Evolutionary conservation across 2,113 vertebrate genomes (phyloP).

Genomic region (Ceratotherium simum): DNA sequence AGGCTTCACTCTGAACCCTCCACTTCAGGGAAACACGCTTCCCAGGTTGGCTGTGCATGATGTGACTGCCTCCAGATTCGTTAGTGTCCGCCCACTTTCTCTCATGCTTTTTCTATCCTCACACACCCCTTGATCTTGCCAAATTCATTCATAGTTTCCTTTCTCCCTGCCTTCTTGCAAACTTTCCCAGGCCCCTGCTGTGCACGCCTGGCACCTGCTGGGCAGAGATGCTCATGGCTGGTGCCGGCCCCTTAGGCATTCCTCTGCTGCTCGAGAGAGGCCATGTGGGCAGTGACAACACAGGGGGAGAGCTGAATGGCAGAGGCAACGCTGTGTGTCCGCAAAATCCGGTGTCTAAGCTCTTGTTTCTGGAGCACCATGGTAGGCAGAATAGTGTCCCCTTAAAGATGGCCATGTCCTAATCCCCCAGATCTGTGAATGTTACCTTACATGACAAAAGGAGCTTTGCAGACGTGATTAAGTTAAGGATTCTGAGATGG

Average conservation of each 20-base stretch:
- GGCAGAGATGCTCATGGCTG: not conserved
- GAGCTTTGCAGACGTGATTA: not conserved
- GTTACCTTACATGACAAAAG: not conserved
- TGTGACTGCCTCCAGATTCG: not conserved
- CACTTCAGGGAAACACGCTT: not conserved
- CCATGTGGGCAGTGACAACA: accelerated
- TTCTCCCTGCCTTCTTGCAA: not conserved
- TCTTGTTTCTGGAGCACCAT: not conserved
- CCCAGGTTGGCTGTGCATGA: not conserved
- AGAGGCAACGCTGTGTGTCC: not conserved
- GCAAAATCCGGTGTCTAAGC: not conserved
- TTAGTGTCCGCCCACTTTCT: not conserved
- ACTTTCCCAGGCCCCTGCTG: not conserved
- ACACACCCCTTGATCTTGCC: not conserved
- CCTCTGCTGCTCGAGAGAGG: not conserved
- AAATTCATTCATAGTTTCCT: not conserved
- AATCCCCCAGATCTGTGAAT: not conserved
- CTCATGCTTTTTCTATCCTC: not conserved
- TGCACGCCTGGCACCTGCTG: not conserved
- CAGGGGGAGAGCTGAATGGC: not conserved
- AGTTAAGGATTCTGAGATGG: not conserved
- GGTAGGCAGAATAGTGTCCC: not conserved
- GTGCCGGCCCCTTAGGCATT: not conserved
- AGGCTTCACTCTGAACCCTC: not conserved
- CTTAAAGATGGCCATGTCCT: not conserved